Evolutionary conservation across 2,113 vertebrate species (phyloP).

Genomic region (Athene cunicularia): DNA sequence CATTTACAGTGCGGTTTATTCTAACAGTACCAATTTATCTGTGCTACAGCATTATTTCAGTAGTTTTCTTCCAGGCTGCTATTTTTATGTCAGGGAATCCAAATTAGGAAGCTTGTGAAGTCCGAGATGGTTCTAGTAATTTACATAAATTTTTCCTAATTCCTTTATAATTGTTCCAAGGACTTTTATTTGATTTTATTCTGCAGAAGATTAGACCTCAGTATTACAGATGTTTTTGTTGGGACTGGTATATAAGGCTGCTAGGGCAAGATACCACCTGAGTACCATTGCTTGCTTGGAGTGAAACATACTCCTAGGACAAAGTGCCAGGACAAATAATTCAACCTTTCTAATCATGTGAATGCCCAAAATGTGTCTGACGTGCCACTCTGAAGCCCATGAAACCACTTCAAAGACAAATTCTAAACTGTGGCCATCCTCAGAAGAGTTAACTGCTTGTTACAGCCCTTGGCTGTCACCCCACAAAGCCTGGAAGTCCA

Average conservation of each 20-base stretch:
- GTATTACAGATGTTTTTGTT: neutral
- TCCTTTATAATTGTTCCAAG: neutral
- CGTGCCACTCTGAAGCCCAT: neutral
- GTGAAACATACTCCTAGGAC: neutral
- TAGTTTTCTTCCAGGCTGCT: neutral
- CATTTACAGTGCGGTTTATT: neutral
- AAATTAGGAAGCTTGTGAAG: neutral
- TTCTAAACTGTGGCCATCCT: neutral
- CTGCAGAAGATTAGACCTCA: neutral
- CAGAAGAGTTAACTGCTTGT: neutral
- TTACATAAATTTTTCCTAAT: neutral
- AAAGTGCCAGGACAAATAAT: neutral
- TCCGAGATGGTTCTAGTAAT: neutral
- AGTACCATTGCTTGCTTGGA: neutral
- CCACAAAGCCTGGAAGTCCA: neutral
- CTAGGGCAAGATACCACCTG: neutral
- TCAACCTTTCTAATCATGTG: neutral
- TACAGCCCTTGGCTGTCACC: neutral
- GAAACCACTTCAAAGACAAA: neutral
- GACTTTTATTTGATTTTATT: neutral
- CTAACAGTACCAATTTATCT: neutral
- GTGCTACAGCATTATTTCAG: neutral
- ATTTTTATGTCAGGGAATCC: neutral
- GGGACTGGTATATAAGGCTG: neutral
- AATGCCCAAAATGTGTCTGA: neutral